Evolutionary conservation across 2,797 vertebrate genomes (phyloP), one percentile per base, ranked within the genome.

Genomic region (Salmo trutta): DNA sequence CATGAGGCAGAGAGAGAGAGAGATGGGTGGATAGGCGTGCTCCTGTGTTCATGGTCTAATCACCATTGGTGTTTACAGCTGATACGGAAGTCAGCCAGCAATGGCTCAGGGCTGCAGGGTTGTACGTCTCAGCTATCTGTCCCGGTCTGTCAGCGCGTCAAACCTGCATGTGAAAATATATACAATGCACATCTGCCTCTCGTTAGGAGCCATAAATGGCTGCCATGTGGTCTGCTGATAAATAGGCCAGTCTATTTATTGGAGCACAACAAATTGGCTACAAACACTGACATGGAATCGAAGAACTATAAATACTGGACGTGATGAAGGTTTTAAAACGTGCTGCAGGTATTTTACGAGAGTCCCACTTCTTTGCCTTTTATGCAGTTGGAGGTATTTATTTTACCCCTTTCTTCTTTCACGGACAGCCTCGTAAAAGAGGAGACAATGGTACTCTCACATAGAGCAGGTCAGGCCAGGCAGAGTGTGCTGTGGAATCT

Each of bases 111-210:
- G 91, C 88, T 83, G 80, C 59, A 5, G 79, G 88, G 86, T 89
- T 82, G 91, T 87, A 86, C 93, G 92, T 93, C 91, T 82, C 88
- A 19, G 88, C 91, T 92, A 92, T 94, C 93, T 91, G 89, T 93
- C 89, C 92, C 73, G 12, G 83, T 77, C 89, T 93, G 93, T 95
- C 93, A 92, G 91, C 89, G 85, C 82, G 86, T 94, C 92, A 90
- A 93, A 94, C 91, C 92, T 93, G 91, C 92, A 93, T 88, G 93
- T 86, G 91, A 94, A 94, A 93, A 93, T 90, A 87, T 91, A 94
- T 88, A 93, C 92, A 93, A 90, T 87, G 90, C 89, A 94, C 96
- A 97, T 96, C 95, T 97, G 96, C 95, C 95, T 94, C 93, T 94
- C 93, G 94, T 97, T 97, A 96, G 88, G 77, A 83, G 56, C 90